Evolutionary conservation across 1,140 invertebrate species (phyloP).

Genomic region (Heliconius himera): DNA sequence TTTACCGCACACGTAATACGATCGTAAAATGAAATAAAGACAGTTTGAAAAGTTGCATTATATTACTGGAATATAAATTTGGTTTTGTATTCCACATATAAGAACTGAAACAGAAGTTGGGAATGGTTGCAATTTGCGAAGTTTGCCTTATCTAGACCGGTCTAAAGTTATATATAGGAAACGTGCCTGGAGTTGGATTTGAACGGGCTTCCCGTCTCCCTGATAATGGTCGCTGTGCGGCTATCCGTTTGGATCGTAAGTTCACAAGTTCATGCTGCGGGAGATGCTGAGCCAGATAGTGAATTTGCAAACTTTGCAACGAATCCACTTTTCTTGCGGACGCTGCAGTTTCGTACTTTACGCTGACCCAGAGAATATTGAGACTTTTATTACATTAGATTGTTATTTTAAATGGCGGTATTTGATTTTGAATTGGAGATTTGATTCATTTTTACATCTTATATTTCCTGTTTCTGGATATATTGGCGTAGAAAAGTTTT

Average conservation of each 20-base stretch:
- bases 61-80: slow-evolving; percentile 33
- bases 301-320: slow-evolving; percentile 18
- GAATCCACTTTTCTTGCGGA: slow-evolving; percentile 26
- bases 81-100: slow-evolving; percentile 38
- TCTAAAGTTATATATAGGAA: slow-evolving; percentile 43
- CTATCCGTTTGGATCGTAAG: slow-evolving; percentile 34
- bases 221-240: slow-evolving; percentile 38
- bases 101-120: slow-evolving; percentile 33
- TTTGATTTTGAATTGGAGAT: not conserved
- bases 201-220: slow-evolving; percentile 34
- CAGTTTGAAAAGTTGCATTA: slow-evolving; percentile 23
- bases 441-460: not conserved
- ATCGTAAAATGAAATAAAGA: slow-evolving; percentile 10
- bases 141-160: slow-evolving; percentile 42
- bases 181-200: slow-evolving; percentile 44
- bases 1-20: not conserved
- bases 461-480: not conserved
- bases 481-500: too few relatives aligned
- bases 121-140: slow-evolving; percentile 43
- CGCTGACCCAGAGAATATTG: slow-evolving; percentile 8
- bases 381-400: slow-evolving; percentile 8
- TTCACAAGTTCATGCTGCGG: slow-evolving; percentile 26
- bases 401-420: not conserved
- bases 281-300: slow-evolving; percentile 27
- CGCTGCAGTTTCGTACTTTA: slow-evolving; percentile 23